phyloP scores from a whole-genome alignment of 2,113 vertebrate genomes.

The Crotalus tigris region DNA sequence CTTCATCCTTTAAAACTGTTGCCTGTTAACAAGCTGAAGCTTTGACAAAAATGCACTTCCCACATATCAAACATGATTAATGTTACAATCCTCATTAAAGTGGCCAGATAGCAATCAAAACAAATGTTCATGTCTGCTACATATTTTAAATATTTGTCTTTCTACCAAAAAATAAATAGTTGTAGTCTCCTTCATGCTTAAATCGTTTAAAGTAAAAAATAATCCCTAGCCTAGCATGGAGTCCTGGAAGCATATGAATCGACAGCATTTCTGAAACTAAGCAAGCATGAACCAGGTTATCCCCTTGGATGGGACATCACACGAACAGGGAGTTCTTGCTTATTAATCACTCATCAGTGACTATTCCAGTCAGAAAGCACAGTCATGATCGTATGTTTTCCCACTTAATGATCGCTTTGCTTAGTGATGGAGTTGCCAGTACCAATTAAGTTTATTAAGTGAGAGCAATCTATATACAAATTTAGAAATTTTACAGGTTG shows the following conservation, averaged over 20 bases:
- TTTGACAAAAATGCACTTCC: slow-evolving; percentile 17
- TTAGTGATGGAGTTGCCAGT: neutral
- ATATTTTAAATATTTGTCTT: neutral
- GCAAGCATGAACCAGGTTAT: neutral
- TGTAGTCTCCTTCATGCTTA: neutral
- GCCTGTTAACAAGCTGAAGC: slow-evolving; percentile 53
- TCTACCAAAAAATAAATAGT: neutral
- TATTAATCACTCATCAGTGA: neutral
- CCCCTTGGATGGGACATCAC: neutral
- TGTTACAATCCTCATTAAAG: slow-evolving; percentile 2
- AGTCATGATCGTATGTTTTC: neutral
- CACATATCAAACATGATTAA: neutral
- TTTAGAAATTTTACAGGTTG: neutral
- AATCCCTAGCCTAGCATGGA: neutral
- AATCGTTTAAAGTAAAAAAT: neutral
- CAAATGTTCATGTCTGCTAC: neutral
- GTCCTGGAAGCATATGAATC: neutral
- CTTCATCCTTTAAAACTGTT: slow-evolving; percentile 57
- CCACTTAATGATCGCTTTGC: neutral
- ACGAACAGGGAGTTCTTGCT: neutral
- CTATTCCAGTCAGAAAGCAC: neutral
- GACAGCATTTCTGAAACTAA: neutral
- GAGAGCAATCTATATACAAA: neutral
- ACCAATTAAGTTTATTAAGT: neutral
- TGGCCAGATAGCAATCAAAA: neutral